Conservation (phyloP, 2,888 invertebrate species). For the Hydraecia micacea region DNA sequence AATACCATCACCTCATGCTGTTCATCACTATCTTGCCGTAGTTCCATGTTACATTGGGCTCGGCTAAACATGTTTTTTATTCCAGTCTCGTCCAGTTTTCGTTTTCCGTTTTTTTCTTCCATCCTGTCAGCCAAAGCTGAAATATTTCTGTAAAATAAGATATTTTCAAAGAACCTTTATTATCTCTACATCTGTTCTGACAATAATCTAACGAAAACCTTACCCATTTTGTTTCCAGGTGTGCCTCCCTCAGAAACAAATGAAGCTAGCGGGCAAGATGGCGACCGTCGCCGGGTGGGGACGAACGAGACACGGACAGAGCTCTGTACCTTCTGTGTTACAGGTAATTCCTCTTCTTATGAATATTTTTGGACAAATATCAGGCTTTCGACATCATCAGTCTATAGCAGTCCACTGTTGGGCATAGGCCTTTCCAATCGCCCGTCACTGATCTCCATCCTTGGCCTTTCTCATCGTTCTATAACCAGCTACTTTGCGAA, state of each 20-base stretch:
- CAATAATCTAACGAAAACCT: too few relatives aligned
- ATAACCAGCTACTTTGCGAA: neutral
- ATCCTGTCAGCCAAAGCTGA: too few relatives aligned
- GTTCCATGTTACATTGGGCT: too few relatives aligned
- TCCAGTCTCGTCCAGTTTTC: too few relatives aligned
- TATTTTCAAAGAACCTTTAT: too few relatives aligned
- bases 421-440: neutral
- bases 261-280: slow-evolving; percentile 95
- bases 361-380: neutral
- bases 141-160: too few relatives aligned
- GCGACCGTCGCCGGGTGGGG: slow-evolving; percentile 99
- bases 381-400: neutral
- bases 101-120: too few relatives aligned
- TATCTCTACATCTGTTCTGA: too few relatives aligned
- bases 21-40: too few relatives aligned
- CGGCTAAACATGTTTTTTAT: too few relatives aligned
- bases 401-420: neutral
- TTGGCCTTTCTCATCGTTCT: neutral
- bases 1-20: too few relatives aligned
- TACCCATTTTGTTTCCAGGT: slow-evolving; percentile 81
- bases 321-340: slow-evolving; percentile 96
- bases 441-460: neutral
- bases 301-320: slow-evolving; percentile 96
- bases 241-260: slow-evolving; percentile 94
- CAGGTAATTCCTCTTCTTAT: slow-evolving; percentile 83